Evolutionary conservation across 2,888 invertebrate genomes (phyloP).

Genomic region (Epistrophe grossulariae): DNA sequence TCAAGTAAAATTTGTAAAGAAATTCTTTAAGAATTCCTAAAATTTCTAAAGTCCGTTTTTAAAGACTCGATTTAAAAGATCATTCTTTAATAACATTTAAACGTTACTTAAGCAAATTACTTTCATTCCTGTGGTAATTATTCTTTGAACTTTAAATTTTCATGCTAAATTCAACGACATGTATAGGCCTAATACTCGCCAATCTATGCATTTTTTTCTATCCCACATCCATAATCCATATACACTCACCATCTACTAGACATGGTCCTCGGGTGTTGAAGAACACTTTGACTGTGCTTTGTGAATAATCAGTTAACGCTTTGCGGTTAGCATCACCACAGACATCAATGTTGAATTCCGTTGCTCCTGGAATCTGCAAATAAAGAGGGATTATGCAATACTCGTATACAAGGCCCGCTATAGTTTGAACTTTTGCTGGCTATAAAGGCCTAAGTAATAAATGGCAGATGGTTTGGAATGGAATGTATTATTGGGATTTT

Average conservation of each 20-base stretch:
- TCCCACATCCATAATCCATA: not conserved
- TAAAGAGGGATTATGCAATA: constrained; percentile 39
- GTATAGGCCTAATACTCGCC: not conserved
- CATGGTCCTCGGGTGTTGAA: constrained; percentile 80
- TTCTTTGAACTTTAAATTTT: not conserved
- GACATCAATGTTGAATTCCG: constrained; percentile 78
- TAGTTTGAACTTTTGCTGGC: constrained; percentile 46
- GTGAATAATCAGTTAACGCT: constrained; percentile 82
- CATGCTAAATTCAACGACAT: not conserved
- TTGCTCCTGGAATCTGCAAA: constrained; percentile 63
- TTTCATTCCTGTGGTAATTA: not conserved
- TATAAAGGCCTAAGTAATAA: constrained; percentile 67
- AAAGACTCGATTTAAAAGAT: too few species aligned
- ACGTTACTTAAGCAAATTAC: not conserved
- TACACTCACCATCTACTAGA: constrained; percentile 81
- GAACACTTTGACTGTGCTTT: constrained; percentile 82
- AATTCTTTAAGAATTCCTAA: too few species aligned
- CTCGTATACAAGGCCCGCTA: not conserved
- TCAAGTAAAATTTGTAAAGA: too few species aligned
- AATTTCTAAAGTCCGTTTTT: too few species aligned
- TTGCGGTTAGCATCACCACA: constrained; percentile 80
- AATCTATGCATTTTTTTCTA: constrained; percentile 3
- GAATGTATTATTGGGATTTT: constrained; percentile 66
- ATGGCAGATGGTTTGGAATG: constrained; percentile 49
- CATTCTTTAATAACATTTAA: not conserved